These are phyloP conservation scores for Watsonalla cultraria DNA, from an alignment of 2,888 invertebrate species.

Conservation along the genomic window DNA sequence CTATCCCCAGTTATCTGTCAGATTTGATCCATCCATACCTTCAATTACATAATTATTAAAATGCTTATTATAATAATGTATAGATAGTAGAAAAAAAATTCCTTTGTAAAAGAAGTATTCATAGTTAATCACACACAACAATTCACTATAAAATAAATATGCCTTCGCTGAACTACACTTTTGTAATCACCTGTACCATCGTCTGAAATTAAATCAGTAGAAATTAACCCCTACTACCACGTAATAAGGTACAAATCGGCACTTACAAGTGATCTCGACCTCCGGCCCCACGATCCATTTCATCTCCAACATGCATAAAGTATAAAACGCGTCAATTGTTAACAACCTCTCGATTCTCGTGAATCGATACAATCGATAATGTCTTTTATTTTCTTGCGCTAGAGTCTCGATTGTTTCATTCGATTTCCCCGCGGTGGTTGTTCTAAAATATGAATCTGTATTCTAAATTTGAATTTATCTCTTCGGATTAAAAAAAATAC, in stretches of 20 bases:
- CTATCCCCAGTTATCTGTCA: too few species aligned
- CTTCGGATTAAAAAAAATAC: constrained; percentile 25
- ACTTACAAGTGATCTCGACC: constrained; percentile 42
- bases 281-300: constrained; percentile 72
- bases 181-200: background rate
- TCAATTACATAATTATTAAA: too few species aligned
- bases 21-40: too few species aligned
- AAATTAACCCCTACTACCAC: constrained; percentile 31
- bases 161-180: too few species aligned
- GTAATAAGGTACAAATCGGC: constrained; percentile 20
- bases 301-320: constrained; percentile 71
- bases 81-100: too few species aligned
- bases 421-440: constrained; percentile 46
- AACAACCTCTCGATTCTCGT: constrained; percentile 74
- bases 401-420: constrained; percentile 66
- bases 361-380: constrained; percentile 69
- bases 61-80: too few species aligned
- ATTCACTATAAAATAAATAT: too few species aligned
- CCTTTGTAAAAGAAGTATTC: too few species aligned
- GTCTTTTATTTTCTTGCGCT: constrained; percentile 67
- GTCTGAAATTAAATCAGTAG: constrained; percentile 9
- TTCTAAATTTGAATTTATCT: constrained; percentile 46
- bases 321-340: constrained; percentile 73
- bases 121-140: too few species aligned
- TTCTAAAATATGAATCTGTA: constrained; percentile 32